Base-by-base conservation (phyloP, 2,113 vertebrate genomes). In the Dasyurus viverrinus region DNA sequence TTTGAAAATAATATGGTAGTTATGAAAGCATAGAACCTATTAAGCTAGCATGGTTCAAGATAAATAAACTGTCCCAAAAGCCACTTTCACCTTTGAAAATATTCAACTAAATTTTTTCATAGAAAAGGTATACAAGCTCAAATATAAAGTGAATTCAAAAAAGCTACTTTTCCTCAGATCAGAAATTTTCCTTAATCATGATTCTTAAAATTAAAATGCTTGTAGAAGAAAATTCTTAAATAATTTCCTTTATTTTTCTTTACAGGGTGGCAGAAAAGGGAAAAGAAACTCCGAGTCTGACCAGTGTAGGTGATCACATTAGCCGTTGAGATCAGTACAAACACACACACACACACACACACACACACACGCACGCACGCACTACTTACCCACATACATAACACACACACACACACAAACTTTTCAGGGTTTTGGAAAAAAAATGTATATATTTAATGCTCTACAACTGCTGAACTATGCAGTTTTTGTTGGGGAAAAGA, bases 201-300 rank as follows among this genome's bases (percentile, higher is more conserved):
- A 84, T 94, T 97, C n/a, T 93, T 95, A 94, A 95, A 93, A 92
- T 94, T 46, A 96, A 93, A 95, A 76, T 93, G 14, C 89, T 53
- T 27, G 23, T 7, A 94, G 90, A 30, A 94, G 36, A 12, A 90
- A 54, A 54, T 93, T 97, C 91, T 91, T 97, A 95, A 96, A 89
- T 97, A 46, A 93, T 94, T 93, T 97, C 42, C 91, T 95, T 76
- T 97, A 47, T 97, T 96, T 97, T 93, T 98, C 53, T 98, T 96
- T 95, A 90, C 98, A 99, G 99, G 98, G 98, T 95, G 99, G 99
- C 98, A 99, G 99, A 98, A 99, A 99, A 97, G 99, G 99, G 54
- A 99, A 99, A 98, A 99, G 98, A 97, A 98, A 98, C 60, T 98
- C 98, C 11, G 99, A 99, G 96, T 97, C 98, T 27, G 99, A 99